Base-by-base conservation (phyloP, 2,797 vertebrate species). In the Denticeps clupeoides region DNA sequence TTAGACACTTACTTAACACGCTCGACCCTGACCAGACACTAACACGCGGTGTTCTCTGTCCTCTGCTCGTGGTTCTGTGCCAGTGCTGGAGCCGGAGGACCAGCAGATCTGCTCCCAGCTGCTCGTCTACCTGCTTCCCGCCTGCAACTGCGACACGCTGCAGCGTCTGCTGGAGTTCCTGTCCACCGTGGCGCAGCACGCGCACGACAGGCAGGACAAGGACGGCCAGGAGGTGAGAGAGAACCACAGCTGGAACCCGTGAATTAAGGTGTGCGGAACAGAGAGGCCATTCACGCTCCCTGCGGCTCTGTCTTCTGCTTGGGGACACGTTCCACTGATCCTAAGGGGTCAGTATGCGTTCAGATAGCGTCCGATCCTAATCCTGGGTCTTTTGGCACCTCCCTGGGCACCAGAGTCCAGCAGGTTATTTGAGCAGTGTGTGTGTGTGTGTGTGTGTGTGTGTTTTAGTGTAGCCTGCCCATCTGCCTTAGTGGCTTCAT, bases 81-180 rank as follows among this genome's bases (percentile, higher is more conserved):
- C 71, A 97, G 92, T 87, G 75, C 66, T 94, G 78, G 88, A 92
- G 42, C 55, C 77, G 1, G 88, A 92, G 38, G 89, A 93, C 59
- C 89, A 93, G 74, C 73, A 72, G 15, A 78, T 62, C 28, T 82
- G 85, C 50, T 79, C 86, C 42, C 88, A 91, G 64, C 86, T 95
- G 26, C 86, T 97, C 64, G 71, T 95, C 65, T 90, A 91, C 76
- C 86, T 97, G 67, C 90, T 97, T 76, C 91, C 92, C 75, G 85
- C 91, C 65, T 97, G 91, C 74, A 95, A 97, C 78, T 91, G 89
- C 23, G 91, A 95, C 62, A 97, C 91, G 2, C 83, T 97, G n/a
- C 86, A 94, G 58, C 86, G 91, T 37, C 86, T 97, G 49, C 74
- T 97, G 35, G 84, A 90, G 67, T 94, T 95, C 70, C 82, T 97